Evolutionary conservation across 2,888 invertebrate genomes (phyloP), one percentile per base, ranked within the genome.

Genomic region (Cantharis flavilabris): DNA sequence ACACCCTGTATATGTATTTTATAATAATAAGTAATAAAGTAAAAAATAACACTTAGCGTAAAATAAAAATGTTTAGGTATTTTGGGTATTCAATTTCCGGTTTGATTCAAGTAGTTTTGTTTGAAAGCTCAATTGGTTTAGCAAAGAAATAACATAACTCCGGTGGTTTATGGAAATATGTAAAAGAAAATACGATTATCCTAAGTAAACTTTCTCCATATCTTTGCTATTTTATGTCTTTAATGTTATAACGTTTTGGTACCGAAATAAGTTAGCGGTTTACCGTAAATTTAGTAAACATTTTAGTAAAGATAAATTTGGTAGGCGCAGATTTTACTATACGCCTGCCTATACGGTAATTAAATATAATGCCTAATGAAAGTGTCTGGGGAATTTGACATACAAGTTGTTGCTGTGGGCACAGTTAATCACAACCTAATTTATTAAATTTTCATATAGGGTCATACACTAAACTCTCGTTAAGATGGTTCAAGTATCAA

Each of bases 131-230:
- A 70, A 73, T 73, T 73, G 62, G 18, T 73, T 73, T 73, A 70
- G 62, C 23, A 63, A 70, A 73, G 69, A 73, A 69, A 73, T 73
- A 73, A 73, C 73, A 69, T 62, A 69, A 26, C 70, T 49, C 23
- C 72, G 72, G 69, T 73, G 69, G 73, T 73, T 73, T 71, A 75
- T 70, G 75, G 70, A 75, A 75, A 75, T 75, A 75, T 75, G 70
- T 71, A 75, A 75, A 75, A 64, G 70, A 70, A 75, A 75, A 75
- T 75, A 33, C 71, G 75, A 75, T 75, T 75, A 75, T 75, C 75
- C 75, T 75, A 75, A 64, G 75, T 70, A 75, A 75, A 75, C 75
- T 75, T 75, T 70, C 74, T 70, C 33, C 33, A 49, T 70, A 75
- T 69, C 64, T 70, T 70, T 64, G 49, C 62, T 20, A 30, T 23